Base-by-base conservation (phyloP, 2,113 vertebrate genomes). In the Gnathonemus echidnorhynchus region DNA sequence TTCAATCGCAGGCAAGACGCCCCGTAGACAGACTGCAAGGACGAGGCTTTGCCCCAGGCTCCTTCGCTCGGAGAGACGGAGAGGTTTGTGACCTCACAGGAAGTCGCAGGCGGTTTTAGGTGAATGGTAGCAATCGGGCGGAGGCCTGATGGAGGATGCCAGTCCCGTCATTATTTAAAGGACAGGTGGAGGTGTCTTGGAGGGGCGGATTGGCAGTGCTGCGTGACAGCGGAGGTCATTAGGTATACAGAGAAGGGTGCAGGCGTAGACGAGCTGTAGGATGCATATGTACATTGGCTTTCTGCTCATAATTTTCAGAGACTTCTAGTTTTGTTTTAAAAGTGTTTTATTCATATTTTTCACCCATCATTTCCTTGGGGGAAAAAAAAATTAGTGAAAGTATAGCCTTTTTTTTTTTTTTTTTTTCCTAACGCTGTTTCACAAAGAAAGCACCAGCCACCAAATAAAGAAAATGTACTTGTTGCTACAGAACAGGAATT, bases 391-490 rank as follows among this genome's bases (percentile, higher is more conserved):
- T 31, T 93, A 92, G 94, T 95, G 94, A 93, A 42, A 94, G 95
- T 94, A 94, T 95, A 94, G 94, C 91, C 91, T 92, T 91, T 95
- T 77, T 77, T 77, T 39, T 74, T 35, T 70, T 83, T 45, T 45
- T 19, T n/a, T n/a, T 46, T 94, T 94, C 95, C 91, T 95, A 95
- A 94, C 92, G 93, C 94, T 94, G 92, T 94, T 94, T 93, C 93
- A 93, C 94, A 93, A 94, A 95, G 93, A 95, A 95, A 95, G 93
- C 95, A 96, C 96, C 95, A 95, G 95, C 95, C 94, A 92, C 95
- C 95, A 95, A 95, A 93, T 95, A 95, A 94, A 94, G 92, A 42
- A 19, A 42, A 42, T 70, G 62, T 70, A 70, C 62, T 70, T 70
- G 62, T 70, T 70, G 62, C 62, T 70, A 93, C 93, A 95, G 91